A percentile compares a stretch with the other conserved stretches of the same genome.
Evolutionary conservation across 2,797 vertebrate genomes (phyloP).

Genomic region (Diplodus sargus): DNA sequence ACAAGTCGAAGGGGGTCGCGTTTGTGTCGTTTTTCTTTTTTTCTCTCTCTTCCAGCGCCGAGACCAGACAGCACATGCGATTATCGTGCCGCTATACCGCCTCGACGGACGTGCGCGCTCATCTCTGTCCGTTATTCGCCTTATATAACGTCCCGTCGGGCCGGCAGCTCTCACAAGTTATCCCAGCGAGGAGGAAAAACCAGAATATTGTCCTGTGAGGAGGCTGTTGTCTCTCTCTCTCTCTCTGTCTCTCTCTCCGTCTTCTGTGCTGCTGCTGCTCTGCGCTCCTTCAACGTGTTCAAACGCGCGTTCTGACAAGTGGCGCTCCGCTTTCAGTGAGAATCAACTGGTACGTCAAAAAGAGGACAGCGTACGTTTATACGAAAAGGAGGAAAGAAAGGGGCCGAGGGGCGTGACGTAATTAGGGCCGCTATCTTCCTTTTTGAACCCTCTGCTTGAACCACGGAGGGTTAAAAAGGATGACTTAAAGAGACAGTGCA

Average conservation of each 20-base stretch:
- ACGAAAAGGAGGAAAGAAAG: constrained; percentile 23
- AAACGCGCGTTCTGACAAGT: constrained; percentile 42
- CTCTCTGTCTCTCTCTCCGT: constrained; percentile 5
- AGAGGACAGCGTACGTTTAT: constrained; percentile 47
- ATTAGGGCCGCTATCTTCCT: constrained; percentile 66
- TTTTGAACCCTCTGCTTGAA: constrained; percentile 50
- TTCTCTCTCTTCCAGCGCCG: constrained; percentile 31
- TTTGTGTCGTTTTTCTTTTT: no score
- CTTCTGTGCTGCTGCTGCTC: constrained; percentile 15
- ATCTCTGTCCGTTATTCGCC: constrained; percentile 68
- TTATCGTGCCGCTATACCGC: constrained; percentile 46
- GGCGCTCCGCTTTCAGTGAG: constrained; percentile 36
- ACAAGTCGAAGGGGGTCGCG: not conserved
- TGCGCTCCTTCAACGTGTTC: constrained; percentile 55
- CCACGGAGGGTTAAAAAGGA: constrained; percentile 41
- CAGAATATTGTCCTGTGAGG: constrained; percentile 23
- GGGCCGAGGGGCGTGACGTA: constrained; percentile 69
- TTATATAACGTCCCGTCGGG: constrained; percentile 61
- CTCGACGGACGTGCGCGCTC: constrained; percentile 34
- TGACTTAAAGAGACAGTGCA: constrained; percentile 76
- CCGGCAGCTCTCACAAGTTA: constrained; percentile 14
- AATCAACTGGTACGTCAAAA: constrained; percentile 48
- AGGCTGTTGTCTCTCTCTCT: constrained; percentile 8
- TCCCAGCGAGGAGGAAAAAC: constrained; percentile 21
- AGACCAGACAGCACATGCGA: constrained; percentile 53